Evolutionary conservation across 1,140 invertebrate genomes (phyloP), one percentile per base, ranked within the genome.

Genomic region (Eciton burchellii): DNA sequence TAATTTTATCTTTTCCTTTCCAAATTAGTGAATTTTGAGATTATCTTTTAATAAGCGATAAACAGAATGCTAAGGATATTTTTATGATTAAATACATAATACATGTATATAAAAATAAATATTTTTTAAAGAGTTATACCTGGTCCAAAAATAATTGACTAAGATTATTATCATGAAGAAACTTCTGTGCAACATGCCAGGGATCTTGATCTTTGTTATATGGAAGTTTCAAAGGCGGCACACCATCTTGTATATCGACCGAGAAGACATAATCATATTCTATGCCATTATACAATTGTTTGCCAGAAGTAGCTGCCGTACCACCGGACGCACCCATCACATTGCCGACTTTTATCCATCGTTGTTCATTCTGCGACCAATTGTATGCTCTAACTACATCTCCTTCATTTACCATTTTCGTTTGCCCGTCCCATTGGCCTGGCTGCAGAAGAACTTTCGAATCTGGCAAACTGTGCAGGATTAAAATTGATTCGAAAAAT

Each of bases 211-310:
- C 98, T 73, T 95, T 95, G 91, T 99, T 99, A 91, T 97, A 99
- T 0, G 98, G 98, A 65, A 99, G 93, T 93, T 99, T 99, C 3
- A 99, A 93, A 0, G 98, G 95, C 1, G 97, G 97, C 60, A 96
- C 95, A 1, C 97, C 97, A 91, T 99, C 98, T 91, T 99, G 97
- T 76, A 99, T 96, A 88, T 99, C 98, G 4, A 99, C 98, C 84
- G 96, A 97, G 92, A 99, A 99, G 21, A 99, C 98, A 94, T 96
- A 99, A 94, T 99, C 99, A 92, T 99, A 99, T 90, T 98, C 97
- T 95, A 96, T 96, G 86, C 98, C 98, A 90, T 99, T 96, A 91
- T 96, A 96, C 76, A 98, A 92, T 24, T 96, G 96, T 93, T 98
- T 99, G 8, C 97, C 96, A 0, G 95, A 95, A 19, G 94, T 94